Base-by-base conservation (phyloP, 1,140 invertebrate genomes). In the Drosophila arawakana region DNA sequence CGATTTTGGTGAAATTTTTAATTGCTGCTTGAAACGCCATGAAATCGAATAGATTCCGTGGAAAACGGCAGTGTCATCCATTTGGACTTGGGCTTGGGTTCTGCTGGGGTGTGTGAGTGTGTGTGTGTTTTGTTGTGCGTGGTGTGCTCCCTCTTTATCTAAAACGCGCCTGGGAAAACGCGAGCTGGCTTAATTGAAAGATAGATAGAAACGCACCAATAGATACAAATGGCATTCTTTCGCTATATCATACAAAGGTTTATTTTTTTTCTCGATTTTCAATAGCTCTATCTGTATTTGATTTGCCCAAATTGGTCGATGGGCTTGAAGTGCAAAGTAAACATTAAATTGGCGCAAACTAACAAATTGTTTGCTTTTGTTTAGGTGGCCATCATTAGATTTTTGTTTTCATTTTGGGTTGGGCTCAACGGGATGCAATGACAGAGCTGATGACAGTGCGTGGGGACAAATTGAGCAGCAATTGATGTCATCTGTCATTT, bases 311-410 rank as follows among this genome's bases (percentile, higher is more conserved):
- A 81, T 65, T 67, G 68, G 72, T 57, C n/a, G 46, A 59, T 61
- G 73, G 58, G 62, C 41, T 61, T 58, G 70, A 86, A 88, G 83
- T 88, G 83, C 83, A 88, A 88, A 88, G 76, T 88, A 71, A 88
- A 88, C 84, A 88, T 89, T 80, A 89, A 88, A 89, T 89, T 88
- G 84, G 84, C 84, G 83, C 80, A 88, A 88, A 83, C 84, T 88
- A 83, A 88, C 83, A 86, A 86, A 88, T 70, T 69, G 47, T 60
- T 68, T 55, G 50, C 61, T 37, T 77, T 72, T 60, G 69, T 34
- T 72, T 60, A 13, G 35, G 41, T 61, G 44, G 47, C 35, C 47
- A 63, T 72, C 15, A 69, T 76, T 43, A 35, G 35, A 21, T 41
- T 54, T 62, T 30, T 5, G 25, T 30, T 5, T 30, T 30, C 4